Percentiles rank a stretch among this genome's conserved stretches.
These are phyloP conservation scores for Mionectes olivaceus DNA, from an alignment of 2,797 vertebrate genomes.

Conservation along the genomic window DNA sequence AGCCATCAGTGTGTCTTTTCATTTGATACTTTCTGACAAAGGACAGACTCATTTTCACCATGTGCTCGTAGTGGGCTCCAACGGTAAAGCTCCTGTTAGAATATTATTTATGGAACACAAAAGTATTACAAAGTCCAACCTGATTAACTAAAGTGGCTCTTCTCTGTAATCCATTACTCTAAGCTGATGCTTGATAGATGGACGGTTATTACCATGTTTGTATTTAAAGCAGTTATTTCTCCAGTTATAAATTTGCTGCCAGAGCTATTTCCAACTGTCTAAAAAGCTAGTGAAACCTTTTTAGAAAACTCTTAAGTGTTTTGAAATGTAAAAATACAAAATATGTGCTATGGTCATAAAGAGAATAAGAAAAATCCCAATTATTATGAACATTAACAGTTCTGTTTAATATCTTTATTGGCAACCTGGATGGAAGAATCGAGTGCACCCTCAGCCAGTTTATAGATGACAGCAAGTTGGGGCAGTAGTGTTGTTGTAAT, in stretches of 20 bases:
- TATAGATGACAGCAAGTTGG: neutral
- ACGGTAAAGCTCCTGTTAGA: conserved; percentile 7
- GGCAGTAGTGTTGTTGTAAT: neutral
- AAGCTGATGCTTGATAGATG: conserved; percentile 31
- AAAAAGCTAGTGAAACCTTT: neutral
- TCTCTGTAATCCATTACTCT: conserved; percentile 31
- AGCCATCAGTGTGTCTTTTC: conserved; percentile 21
- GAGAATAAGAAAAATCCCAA: neutral
- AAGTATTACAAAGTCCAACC: conserved; percentile 36
- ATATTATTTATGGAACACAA: conserved; percentile 58
- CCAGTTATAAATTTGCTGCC: conserved; percentile 28
- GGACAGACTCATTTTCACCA: conserved; percentile 47
- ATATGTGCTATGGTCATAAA: neutral
- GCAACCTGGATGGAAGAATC: too few relatives aligned
- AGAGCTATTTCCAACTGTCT: conserved; percentile 16
- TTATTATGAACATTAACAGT: neutral
- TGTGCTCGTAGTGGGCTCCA: conserved; percentile 45
- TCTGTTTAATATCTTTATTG: neutral
- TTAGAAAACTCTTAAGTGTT: neutral
- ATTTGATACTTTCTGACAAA: conserved; percentile 29
- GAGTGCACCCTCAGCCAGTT: neutral
- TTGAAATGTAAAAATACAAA: neutral
- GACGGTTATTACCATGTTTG: conserved; percentile 1
- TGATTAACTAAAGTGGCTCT: conserved; percentile 67
- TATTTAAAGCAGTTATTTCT: conserved; percentile 37